phyloP scores from a whole-genome alignment of 2,113 vertebrate genomes.

The Crotalus viridis region DNA sequence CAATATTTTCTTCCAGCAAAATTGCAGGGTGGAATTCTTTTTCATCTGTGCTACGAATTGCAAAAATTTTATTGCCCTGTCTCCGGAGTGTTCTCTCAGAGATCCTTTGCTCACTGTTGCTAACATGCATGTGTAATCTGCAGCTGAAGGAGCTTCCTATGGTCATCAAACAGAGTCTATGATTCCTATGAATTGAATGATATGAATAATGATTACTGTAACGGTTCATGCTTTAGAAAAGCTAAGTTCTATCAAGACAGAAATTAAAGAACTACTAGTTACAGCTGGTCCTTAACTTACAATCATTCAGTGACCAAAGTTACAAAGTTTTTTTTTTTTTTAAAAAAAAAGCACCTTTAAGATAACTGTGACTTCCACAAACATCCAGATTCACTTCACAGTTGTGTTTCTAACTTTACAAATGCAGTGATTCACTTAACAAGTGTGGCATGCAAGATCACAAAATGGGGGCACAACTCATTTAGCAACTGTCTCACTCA shows the following conservation, averaged over 20 bases:
- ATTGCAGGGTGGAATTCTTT: not conserved
- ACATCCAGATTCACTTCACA: no score
- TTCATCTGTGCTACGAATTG: not conserved
- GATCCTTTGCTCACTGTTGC: not conserved
- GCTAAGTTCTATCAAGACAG: not conserved
- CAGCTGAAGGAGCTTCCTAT: not conserved
- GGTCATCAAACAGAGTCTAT: not conserved
- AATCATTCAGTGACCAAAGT: no score
- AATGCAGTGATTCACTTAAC: no score
- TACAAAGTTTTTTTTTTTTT: no score
- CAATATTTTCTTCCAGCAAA: not conserved
- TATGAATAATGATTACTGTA: not conserved
- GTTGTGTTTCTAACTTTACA: no score
- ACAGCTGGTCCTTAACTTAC: no score
- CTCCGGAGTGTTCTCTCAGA: not conserved
- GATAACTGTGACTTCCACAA: no score
- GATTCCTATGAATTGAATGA: not conserved
- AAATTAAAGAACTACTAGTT: not conserved
- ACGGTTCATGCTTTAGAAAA: not conserved
- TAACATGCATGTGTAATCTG: not conserved
- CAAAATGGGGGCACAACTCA: no score
- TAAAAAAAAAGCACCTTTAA: no score
- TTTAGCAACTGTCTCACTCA: no score
- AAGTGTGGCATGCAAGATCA: no score
- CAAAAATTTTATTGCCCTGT: not conserved